phyloP scores from a whole-genome alignment of 1,140 invertebrate genomes.

The Tetramorium parvispinum region DNA sequence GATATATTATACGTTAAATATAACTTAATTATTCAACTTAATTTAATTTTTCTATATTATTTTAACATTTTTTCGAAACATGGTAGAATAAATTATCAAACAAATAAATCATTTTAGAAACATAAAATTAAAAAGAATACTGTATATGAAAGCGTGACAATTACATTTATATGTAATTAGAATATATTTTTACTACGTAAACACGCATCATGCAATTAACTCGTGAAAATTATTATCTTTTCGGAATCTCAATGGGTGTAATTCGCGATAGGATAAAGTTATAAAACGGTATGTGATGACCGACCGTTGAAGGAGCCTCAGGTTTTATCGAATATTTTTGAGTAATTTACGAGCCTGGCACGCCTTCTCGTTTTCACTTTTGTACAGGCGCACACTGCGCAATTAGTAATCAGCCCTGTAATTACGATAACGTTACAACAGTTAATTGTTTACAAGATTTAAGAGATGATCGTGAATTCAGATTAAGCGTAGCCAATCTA shows the following conservation, averaged over 20 bases:
- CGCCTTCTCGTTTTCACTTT: conserved; percentile 75
- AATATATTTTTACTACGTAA: neutral
- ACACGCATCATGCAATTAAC: neutral
- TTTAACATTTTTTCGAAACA: neutral
- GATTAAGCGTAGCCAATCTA: neutral
- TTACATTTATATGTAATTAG: neutral
- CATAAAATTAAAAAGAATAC: neutral
- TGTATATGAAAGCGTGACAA: neutral
- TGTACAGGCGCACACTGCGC: conserved; percentile 44
- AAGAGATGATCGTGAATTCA: conserved; percentile 17
- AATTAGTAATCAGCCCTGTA: conserved; percentile 73
- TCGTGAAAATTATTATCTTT: neutral
- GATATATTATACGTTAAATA: neutral
- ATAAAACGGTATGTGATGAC: neutral
- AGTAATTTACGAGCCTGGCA: conserved; percentile 71
- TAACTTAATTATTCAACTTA: neutral
- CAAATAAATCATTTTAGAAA: neutral
- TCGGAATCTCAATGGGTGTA: neutral
- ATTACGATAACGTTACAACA: conserved; percentile 69
- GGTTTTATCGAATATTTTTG: conserved; percentile 53
- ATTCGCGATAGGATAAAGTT: conserved; percentile 7
- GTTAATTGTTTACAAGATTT: conserved; percentile 58
- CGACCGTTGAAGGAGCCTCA: neutral
- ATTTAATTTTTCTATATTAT: neutral
- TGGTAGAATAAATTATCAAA: neutral